Evolutionary conservation across 2,797 vertebrate genomes (phyloP).

Genomic region (Darevskia nairensis): DNA sequence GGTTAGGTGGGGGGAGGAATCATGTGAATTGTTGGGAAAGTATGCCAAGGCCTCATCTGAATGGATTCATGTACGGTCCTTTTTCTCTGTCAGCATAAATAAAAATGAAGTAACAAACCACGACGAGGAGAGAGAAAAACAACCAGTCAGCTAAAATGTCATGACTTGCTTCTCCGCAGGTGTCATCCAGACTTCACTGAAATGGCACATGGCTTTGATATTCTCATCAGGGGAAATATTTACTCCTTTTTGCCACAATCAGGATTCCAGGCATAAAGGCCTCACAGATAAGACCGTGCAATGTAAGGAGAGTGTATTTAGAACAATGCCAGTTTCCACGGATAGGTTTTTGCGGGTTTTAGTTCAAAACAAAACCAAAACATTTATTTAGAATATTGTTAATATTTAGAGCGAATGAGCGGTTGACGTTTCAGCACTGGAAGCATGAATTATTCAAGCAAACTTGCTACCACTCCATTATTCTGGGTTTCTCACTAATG

Average conservation of each 20-base stretch:
- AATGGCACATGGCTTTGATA: constrained; percentile 73
- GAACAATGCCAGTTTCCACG: constrained; percentile 37
- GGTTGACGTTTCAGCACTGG: constrained; percentile 50
- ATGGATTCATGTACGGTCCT: constrained; percentile 52
- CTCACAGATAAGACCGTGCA: constrained; percentile 61
- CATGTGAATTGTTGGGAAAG: constrained; percentile 24
- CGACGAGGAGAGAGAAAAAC: neutral
- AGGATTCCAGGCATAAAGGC: constrained; percentile 36
- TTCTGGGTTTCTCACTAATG: constrained; percentile 62
- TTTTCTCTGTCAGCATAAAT: constrained; percentile 72
- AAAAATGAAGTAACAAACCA: constrained; percentile 66
- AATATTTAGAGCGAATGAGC: constrained; percentile 55
- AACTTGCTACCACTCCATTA: constrained; percentile 55
- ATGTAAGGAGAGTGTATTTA: constrained; percentile 16
- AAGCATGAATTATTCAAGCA: constrained; percentile 66
- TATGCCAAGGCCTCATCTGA: constrained; percentile 62
- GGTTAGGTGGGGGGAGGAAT: rapidly evolving
- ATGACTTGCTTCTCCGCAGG: constrained; percentile 71
- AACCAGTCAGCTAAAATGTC: constrained; percentile 71
- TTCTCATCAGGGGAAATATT: constrained; percentile 75
- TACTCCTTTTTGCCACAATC: constrained; percentile 59
- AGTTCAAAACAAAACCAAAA: too few relatives aligned
- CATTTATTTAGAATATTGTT: constrained; percentile 17
- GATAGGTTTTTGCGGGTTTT: neutral
- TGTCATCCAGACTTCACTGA: constrained; percentile 69